A percentile compares a stretch with the other conserved stretches of the same genome.
Evolutionary conservation across 1,140 invertebrate genomes (phyloP).

Genomic region (Brachionus rotundiformis): DNA sequence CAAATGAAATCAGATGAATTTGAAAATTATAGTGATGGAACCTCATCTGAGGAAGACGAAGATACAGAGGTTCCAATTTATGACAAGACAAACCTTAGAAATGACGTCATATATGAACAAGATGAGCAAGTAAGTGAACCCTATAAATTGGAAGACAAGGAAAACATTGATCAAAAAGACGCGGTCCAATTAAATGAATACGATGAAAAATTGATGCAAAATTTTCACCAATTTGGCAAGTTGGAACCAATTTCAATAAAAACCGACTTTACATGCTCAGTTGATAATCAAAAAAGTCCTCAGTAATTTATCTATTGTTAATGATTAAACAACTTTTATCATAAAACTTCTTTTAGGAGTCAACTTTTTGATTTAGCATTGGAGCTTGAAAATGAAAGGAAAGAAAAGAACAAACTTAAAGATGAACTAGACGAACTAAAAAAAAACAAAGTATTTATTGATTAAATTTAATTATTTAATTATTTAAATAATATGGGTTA

Average conservation of each 20-base stretch:
- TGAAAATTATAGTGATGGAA: background rate
- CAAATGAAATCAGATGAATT: background rate
- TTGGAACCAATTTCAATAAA: constrained; percentile 12
- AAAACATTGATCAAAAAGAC: background rate
- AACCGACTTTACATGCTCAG: constrained; percentile 32
- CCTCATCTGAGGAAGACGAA: background rate
- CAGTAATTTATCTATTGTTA: background rate
- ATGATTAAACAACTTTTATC: too few relatives aligned
- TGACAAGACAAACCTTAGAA: background rate
- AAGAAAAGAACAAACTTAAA: constrained; percentile 6
- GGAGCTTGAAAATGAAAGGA: constrained; percentile 20
- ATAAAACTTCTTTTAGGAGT: too few relatives aligned
- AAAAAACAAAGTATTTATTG: background rate
- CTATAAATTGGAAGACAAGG: background rate
- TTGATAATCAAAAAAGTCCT: constrained; percentile 34
- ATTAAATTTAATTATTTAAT: background rate
- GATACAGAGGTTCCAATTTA: background rate
- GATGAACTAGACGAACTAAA: background rate
- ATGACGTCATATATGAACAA: background rate
- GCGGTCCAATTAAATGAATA: background rate
- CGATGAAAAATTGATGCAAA: background rate
- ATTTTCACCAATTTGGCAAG: background rate
- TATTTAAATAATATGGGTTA: background rate
- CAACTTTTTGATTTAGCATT: constrained; percentile 13
- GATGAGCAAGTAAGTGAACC: background rate